phyloP scores from a whole-genome alignment of 2,797 vertebrate species.

The Corythornis leucogaster region DNA sequence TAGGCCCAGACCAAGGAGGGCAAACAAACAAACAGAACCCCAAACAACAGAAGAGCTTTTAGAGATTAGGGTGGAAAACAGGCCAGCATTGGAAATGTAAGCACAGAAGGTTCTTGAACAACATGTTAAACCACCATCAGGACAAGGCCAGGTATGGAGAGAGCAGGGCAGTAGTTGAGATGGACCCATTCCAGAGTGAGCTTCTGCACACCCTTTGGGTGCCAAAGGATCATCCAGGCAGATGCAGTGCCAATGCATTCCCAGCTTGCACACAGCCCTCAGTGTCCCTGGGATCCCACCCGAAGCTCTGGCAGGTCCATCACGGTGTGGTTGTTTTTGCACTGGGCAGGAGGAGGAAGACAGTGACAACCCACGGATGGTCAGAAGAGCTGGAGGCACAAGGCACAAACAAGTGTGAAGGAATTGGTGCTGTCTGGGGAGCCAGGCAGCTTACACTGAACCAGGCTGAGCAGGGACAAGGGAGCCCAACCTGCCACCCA shows the following conservation, averaged over 20 bases:
- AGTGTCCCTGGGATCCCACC: background rate
- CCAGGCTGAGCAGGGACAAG: background rate
- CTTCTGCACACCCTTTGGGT: background rate
- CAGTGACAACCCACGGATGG: rapidly evolving
- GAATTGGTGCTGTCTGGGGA: background rate
- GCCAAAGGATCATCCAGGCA: background rate
- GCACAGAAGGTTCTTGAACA: background rate
- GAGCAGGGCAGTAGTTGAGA: background rate
- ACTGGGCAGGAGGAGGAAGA: background rate
- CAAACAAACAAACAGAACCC: background rate
- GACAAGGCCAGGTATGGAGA: background rate
- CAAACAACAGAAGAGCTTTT: background rate
- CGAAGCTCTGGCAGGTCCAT: background rate
- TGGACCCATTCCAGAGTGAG: background rate
- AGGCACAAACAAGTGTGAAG: constrained; percentile 29
- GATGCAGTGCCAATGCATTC: background rate
- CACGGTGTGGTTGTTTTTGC: background rate
- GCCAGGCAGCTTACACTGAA: background rate
- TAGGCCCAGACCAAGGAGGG: background rate
- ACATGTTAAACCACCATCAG: background rate
- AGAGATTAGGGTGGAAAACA: background rate
- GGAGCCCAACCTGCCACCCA: background rate
- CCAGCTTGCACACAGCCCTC: rapidly evolving
- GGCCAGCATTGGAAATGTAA: background rate
- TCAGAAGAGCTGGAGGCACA: background rate